Evolutionary conservation across 2,888 invertebrate species (phyloP), one percentile per base, ranked within the genome.

Genomic region (Eupithecia centaureata): DNA sequence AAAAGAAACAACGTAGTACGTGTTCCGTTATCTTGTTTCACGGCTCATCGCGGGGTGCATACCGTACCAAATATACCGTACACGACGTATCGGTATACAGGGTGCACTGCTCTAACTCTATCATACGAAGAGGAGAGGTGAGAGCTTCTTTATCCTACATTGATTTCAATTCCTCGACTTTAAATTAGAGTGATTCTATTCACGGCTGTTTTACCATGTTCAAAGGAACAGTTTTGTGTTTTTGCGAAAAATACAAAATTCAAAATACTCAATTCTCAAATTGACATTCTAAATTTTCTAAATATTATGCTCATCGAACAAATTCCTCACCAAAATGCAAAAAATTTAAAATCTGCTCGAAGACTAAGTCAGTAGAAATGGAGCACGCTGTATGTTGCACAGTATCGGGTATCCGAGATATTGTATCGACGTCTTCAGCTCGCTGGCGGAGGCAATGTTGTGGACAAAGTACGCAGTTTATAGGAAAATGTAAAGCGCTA

Each of bases 1-100:
- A 52, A 51, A 62, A 62, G 61, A 61, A 64, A 57, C 28, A 42
- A 27, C 57, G 22, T 22, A 47, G 47, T 61, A 62, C 56, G 63
- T 52, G 42, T 71, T 35, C 33, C 59, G 57, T 57, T 74, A 73
- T 74, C 73, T 74, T 56, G 71, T 74, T 74, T 73, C 74, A 74
- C 71, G 74, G 68, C 59, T 63, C 71, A 71, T 68, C 71, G 74
- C 67, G 59, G 32, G 32, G 13, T 63, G 51, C 68, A 62, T 67
- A 27, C 52, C 52, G 52, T 5, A 25, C 52, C 10, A 10, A 25
- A 8, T 52, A 1, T 52, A 27, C 27, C 27, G 15, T 28, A 27
- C 30, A 27, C 52, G 15, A 52, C 27, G 15, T 27, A 25, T 51
- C 18, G 12, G 35, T 5, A 4, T 22, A 47, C 22, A 47, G 47